These are phyloP conservation scores for Phataginus tricuspis DNA, from an alignment of 2,797 vertebrate genomes.

Conservation along the genomic window DNA sequence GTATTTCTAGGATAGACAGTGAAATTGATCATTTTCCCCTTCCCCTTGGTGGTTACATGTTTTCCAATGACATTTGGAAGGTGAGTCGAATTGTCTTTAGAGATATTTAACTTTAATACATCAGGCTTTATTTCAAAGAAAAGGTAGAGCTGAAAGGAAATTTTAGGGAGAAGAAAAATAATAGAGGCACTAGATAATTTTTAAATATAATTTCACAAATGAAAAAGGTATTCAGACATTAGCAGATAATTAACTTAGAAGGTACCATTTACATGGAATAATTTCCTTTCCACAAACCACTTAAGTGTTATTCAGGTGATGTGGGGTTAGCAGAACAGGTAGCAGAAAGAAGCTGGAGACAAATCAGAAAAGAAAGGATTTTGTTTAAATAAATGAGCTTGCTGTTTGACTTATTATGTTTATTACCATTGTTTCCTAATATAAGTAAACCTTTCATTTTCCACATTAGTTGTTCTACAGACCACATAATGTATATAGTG, in stretches of 20 bases:
- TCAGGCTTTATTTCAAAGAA: constrained; percentile 33
- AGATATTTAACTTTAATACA: constrained; percentile 56
- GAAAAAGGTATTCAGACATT: constrained; percentile 41
- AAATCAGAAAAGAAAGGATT: neutral
- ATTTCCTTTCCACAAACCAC: constrained; percentile 44
- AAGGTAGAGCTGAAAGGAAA: neutral
- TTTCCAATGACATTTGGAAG: constrained; percentile 66
- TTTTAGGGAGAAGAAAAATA: constrained; percentile 46
- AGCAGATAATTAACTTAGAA: constrained; percentile 51
- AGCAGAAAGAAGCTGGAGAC: neutral
- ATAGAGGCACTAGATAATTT: constrained; percentile 15
- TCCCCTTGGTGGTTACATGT: constrained; percentile 35
- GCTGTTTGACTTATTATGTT: neutral
- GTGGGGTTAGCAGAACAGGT: neutral
- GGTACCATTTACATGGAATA: neutral
- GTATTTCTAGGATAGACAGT: constrained; percentile 46
- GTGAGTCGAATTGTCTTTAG: constrained; percentile 66
- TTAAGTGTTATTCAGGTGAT: constrained; percentile 17
- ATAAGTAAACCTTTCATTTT: neutral
- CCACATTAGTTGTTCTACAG: neutral
- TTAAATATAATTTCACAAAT: constrained; percentile 58
- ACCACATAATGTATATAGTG: rapidly evolving
- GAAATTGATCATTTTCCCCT: constrained; percentile 36
- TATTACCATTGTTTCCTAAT: neutral
- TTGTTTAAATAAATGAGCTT: neutral